Conservation (phyloP, 2,797 vertebrate genomes). For the Falco berigora region DNA sequence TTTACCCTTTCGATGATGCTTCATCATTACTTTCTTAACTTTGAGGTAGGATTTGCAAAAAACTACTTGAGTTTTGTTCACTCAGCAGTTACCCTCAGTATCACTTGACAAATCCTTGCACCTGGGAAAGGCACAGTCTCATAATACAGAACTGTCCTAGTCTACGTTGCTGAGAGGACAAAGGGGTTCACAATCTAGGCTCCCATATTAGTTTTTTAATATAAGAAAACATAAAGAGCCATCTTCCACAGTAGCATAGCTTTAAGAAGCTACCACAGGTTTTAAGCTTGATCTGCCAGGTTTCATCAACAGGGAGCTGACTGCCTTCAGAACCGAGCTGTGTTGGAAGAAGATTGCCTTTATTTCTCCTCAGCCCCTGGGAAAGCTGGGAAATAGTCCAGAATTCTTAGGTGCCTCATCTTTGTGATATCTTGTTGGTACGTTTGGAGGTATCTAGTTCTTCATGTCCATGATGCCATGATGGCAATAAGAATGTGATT, state of each 20-base stretch:
- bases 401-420: background rate
- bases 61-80: background rate
- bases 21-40: background rate
- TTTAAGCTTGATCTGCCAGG: background rate
- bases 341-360: background rate
- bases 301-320: background rate
- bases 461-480: background rate
- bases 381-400: background rate
- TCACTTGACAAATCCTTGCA: background rate
- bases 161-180: background rate
- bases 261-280: background rate
- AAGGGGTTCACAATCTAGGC: background rate
- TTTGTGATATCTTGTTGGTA: background rate
- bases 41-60: background rate
- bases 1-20: background rate
- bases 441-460: background rate
- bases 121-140: background rate
- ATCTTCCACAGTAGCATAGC: background rate
- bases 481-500: background rate
- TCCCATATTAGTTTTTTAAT: background rate
- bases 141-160: background rate
- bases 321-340: background rate
- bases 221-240: background rate
- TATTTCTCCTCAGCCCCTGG: background rate
- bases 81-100: background rate